phyloP scores from a whole-genome alignment of 1,140 invertebrate species.

The Riptortus pedestris region DNA sequence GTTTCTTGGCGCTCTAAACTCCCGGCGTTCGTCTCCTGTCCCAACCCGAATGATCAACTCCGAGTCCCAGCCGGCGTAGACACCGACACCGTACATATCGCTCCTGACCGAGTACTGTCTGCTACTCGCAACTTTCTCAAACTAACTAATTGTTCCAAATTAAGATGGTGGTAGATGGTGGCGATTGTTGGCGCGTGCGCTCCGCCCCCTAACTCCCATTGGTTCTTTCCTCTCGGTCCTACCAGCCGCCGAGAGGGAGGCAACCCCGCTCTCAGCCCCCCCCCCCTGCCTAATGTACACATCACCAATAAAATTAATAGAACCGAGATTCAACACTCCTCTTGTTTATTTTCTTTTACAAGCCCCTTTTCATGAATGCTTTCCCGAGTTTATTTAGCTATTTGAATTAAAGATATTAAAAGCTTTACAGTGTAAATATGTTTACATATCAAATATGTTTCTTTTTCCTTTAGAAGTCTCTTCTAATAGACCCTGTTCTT shows the following conservation, averaged over 20 bases:
- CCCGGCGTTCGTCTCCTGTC: constrained; percentile 37
- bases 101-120: background rate
- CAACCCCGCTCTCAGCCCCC: too few relatives aligned
- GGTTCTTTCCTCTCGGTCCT: constrained; percentile 27
- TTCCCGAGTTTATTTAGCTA: background rate
- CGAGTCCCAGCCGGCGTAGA: constrained; percentile 50
- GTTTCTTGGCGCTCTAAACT: constrained; percentile 55
- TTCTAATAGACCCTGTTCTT: background rate
- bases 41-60: constrained; percentile 53
- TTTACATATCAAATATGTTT: background rate
- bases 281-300: too few relatives aligned
- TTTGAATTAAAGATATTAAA: constrained; percentile 24
- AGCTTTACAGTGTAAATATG: background rate
- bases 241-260: constrained; percentile 17
- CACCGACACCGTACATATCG: constrained; percentile 51
- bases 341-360: constrained; percentile 33
- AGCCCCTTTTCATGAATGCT: background rate
- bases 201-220: constrained; percentile 10
- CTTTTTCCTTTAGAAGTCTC: background rate
- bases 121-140: background rate
- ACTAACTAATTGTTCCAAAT: constrained; percentile 25
- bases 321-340: constrained; percentile 19
- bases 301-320: constrained; percentile 28
- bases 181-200: constrained; percentile 19
- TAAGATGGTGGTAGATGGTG: constrained; percentile 14